These are phyloP conservation scores for Orthonychiurus folsomi DNA, from an alignment of 2,888 invertebrate species.

Conservation along the genomic window DNA sequence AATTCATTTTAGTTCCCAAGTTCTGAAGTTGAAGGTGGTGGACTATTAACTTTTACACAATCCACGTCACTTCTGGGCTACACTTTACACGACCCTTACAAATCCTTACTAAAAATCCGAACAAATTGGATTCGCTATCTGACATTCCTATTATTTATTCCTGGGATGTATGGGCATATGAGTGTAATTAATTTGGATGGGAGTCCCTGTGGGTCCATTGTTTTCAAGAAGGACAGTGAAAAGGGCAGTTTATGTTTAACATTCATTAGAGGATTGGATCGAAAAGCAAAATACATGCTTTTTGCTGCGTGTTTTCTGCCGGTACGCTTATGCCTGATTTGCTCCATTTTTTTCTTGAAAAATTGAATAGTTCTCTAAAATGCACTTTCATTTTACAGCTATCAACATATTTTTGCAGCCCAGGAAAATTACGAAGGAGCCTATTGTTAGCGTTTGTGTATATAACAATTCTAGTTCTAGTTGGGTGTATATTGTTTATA, in stretches of 20 bases:
- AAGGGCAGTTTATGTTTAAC: not conserved
- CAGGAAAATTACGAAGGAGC: no score
- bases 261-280: not conserved
- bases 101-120: not conserved
- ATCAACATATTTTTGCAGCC: no score
- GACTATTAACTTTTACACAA: not conserved
- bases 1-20: not conserved
- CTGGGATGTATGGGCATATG: not conserved
- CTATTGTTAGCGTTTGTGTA: no score
- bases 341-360: no score
- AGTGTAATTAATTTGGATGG: not conserved
- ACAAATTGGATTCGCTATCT: not conserved
- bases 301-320: not conserved
- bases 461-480: no score
- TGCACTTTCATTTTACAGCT: no score
- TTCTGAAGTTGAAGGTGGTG: not conserved
- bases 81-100: not conserved
- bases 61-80: not conserved
- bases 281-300: not conserved
- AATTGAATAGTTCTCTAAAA: no score
- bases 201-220: not conserved
- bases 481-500: no score
- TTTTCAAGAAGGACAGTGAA: not conserved
- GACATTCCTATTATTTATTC: not conserved
- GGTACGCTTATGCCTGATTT: no score